Evolutionary conservation across 2,113 vertebrate species (phyloP), one percentile per base, ranked within the genome.

Genomic region (Craseonycteris thonglongyai): DNA sequence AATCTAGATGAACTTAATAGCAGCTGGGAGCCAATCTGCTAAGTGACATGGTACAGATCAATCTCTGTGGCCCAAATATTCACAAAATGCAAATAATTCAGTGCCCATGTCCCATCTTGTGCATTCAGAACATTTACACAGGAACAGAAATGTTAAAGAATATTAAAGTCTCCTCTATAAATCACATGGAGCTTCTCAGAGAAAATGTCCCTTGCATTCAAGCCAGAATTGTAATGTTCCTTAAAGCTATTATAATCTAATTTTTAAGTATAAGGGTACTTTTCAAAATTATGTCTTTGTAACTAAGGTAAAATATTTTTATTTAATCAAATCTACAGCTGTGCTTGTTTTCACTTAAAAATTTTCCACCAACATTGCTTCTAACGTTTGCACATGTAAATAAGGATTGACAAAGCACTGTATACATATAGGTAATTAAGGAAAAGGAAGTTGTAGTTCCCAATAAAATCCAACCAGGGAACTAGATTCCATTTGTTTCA

Each of bases 341-440:
- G n/a, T 93, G 75, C n/a, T 92, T 89, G 16, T 88, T 74, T 95
- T 38, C 14, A 81, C 38, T 92, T 91, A 81, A 88, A 69, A 69
- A 19, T 30, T 68, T 58, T 90, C 56, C 9, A 92, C 54, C 72
- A n/a, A 82, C 72, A 19, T 85, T 78, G 35, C 28, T 56, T 95
- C 30, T 83, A 38, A 76, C 7, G 82, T 61, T 90, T 40, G 3
- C 24, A 22, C 71, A 45, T 86, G 35, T 84, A 90, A 95, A 63
- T 69, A 95, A 68, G 8, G 24, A 35, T 61, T 72, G 72, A 90
- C 40, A 93, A 90, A 72, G 35, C 45, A 75, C 14, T 93, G 24
- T 13, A 30, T 15, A 21, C 19, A 18, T 68, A 21, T 19, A 40
- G 6, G 35, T 49, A 74, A 69, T 74, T 65, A 42, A 69, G 42